phyloP scores from a whole-genome alignment of 1,140 invertebrate genomes.

The Leptestheria dahalacensis region DNA sequence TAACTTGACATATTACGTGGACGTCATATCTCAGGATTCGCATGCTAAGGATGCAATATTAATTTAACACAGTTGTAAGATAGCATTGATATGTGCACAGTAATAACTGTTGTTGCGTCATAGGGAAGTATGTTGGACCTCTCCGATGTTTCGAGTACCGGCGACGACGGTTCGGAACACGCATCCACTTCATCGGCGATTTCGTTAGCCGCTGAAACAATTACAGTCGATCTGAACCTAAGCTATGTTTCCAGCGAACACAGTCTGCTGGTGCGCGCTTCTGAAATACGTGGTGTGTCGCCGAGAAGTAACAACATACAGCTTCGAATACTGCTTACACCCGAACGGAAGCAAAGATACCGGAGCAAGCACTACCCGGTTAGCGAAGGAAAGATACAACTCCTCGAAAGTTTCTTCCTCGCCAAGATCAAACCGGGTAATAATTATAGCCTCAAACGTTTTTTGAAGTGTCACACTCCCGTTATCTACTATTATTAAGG shows the following conservation, averaged over 20 bases:
- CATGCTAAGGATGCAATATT: too few relatives aligned
- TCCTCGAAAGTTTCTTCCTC: conserved; percentile 80
- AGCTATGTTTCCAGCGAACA: conserved; percentile 72
- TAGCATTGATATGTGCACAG: too few relatives aligned
- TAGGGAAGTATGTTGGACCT: conserved; percentile 32
- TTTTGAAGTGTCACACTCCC: too few relatives aligned
- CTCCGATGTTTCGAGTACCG: conserved; percentile 25
- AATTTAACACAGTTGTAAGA: too few relatives aligned
- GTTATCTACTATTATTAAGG: too few relatives aligned
- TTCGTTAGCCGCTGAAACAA: conserved; percentile 37
- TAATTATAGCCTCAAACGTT: too few relatives aligned
- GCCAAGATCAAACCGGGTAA: conserved; percentile 72
- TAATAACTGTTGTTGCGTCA: neutral
- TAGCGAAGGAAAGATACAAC: conserved; percentile 66
- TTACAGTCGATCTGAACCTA: conserved; percentile 68
- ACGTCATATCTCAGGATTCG: too few relatives aligned
- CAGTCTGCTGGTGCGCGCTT: conserved; percentile 66
- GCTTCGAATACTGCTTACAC: conserved; percentile 70
- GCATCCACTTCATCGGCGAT: neutral
- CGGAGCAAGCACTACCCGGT: conserved; percentile 72
- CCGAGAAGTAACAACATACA: conserved; percentile 25
- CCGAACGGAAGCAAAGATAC: conserved; percentile 80
- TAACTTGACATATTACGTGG: too few relatives aligned
- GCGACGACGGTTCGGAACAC: conserved; percentile 17
- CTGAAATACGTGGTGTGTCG: conserved; percentile 2